Conservation (phyloP, 1,140 invertebrate genomes). For the Polypedilum pembai region DNA sequence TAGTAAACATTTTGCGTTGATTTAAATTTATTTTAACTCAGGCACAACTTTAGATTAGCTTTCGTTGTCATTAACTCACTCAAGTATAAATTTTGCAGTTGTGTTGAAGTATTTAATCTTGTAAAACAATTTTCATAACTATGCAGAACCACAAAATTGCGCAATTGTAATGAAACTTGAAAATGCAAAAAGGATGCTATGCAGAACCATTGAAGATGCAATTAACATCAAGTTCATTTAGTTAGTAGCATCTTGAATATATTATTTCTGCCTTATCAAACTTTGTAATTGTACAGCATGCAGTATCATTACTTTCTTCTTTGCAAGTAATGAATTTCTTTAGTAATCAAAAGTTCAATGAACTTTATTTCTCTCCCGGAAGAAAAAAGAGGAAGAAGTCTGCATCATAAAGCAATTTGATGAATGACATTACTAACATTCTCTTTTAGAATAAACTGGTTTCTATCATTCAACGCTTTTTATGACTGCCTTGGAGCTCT, state of each 20-base stretch:
- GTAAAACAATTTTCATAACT: too few relatives aligned
- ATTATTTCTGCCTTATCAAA: not conserved
- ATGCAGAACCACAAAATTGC: too few relatives aligned
- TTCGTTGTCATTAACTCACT: too few relatives aligned
- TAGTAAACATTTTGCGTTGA: too few relatives aligned
- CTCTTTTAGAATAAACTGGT: not conserved
- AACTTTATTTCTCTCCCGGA: not conserved
- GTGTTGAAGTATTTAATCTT: too few relatives aligned
- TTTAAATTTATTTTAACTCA: too few relatives aligned
- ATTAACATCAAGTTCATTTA: not conserved
- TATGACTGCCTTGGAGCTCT: not conserved
- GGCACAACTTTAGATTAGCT: too few relatives aligned
- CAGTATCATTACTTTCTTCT: not conserved
- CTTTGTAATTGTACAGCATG: not conserved
- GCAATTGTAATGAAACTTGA: too few relatives aligned
- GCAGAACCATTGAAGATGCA: conserved; percentile 8
- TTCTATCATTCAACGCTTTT: not conserved
- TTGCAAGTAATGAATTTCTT: not conserved
- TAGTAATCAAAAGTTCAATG: not conserved
- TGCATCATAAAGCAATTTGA: conserved; percentile 6
- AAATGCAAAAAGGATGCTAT: too few relatives aligned
- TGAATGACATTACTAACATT: not conserved
- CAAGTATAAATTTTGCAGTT: too few relatives aligned
- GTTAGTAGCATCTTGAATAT: not conserved
- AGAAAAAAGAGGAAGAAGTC: not conserved